These are phyloP conservation scores for Tenebrio molitor DNA, from an alignment of 1,140 invertebrate genomes.

Conservation along the genomic window DNA sequence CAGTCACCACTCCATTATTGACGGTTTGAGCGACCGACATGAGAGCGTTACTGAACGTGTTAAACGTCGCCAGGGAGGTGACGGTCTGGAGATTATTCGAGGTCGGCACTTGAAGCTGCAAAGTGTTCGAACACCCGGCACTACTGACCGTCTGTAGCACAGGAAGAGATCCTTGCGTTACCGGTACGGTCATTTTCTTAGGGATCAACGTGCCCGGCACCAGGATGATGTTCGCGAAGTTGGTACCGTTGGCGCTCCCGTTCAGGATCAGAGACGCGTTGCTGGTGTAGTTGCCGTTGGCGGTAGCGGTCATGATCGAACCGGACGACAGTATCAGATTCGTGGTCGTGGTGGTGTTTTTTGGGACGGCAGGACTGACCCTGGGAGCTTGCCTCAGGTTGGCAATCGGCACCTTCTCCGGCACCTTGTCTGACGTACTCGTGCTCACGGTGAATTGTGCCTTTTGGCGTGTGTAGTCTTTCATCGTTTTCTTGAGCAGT, in stretches of 20 bases:
- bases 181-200: background rate
- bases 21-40: background rate
- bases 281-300: background rate
- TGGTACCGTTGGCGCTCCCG: background rate
- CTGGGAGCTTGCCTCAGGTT: too few relatives aligned
- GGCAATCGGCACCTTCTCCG: too few relatives aligned
- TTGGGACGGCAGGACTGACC: background rate
- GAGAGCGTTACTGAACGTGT: background rate
- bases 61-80: background rate
- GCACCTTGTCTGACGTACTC: too few relatives aligned
- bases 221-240: background rate
- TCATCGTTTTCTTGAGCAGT: background rate
- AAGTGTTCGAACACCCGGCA: too few relatives aligned
- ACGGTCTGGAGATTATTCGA: background rate
- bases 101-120: background rate
- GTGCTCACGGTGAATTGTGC: too few relatives aligned
- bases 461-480: too few relatives aligned
- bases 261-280: background rate
- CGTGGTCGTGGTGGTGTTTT: background rate
- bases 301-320: too few relatives aligned
- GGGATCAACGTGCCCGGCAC: background rate
- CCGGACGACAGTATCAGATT: background rate
- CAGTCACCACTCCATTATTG: background rate
- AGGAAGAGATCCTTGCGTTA: background rate
- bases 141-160: background rate